Percentiles rank a stretch among this genome's conserved stretches.
phyloP scores from a whole-genome alignment of 2,888 invertebrate genomes.

The Dasypogon diadema region DNA sequence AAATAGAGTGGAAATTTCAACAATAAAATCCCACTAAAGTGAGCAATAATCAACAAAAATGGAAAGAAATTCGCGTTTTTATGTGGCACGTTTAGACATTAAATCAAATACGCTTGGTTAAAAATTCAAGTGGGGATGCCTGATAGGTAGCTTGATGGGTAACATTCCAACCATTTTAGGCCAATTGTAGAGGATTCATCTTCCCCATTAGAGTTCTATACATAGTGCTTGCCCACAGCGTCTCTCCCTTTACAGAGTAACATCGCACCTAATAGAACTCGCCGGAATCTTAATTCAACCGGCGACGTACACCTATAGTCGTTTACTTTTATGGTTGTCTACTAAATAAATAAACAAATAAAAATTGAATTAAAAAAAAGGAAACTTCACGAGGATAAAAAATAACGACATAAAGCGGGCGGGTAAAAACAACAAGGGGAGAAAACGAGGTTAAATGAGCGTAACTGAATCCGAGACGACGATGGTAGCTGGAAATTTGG shows the following conservation, averaged over 20 bases:
- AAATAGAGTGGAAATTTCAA: background rate
- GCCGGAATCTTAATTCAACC: slow-evolving; percentile 1
- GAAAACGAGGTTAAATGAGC: slow-evolving; percentile 41
- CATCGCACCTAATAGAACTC: slow-evolving; percentile 37
- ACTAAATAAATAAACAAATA: slow-evolving; percentile 50
- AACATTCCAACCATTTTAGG: slow-evolving; percentile 7
- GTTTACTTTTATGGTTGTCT: slow-evolving; percentile 40
- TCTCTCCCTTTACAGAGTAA: slow-evolving; percentile 11
- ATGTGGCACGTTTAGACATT: slow-evolving; percentile 1
- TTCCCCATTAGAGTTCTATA: background rate
- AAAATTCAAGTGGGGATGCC: slow-evolving; percentile 1
- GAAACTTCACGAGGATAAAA: slow-evolving; percentile 39
- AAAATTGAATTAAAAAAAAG: slow-evolving; percentile 51
- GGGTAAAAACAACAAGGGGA: background rate
- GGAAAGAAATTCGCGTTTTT: background rate
- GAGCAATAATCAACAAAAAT: background rate
- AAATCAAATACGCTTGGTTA: slow-evolving; percentile 2
- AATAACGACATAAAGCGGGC: slow-evolving; percentile 30
- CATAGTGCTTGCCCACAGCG: background rate
- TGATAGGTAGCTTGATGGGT: slow-evolving; percentile 13
- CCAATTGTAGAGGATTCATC: slow-evolving; percentile 13
- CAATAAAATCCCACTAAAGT: background rate
- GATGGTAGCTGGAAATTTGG: slow-evolving; percentile 14
- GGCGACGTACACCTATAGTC: slow-evolving; percentile 40
- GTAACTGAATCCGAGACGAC: background rate